Evolutionary conservation across 2,113 vertebrate genomes (phyloP).

Genomic region (Ptyas mucosa): DNA sequence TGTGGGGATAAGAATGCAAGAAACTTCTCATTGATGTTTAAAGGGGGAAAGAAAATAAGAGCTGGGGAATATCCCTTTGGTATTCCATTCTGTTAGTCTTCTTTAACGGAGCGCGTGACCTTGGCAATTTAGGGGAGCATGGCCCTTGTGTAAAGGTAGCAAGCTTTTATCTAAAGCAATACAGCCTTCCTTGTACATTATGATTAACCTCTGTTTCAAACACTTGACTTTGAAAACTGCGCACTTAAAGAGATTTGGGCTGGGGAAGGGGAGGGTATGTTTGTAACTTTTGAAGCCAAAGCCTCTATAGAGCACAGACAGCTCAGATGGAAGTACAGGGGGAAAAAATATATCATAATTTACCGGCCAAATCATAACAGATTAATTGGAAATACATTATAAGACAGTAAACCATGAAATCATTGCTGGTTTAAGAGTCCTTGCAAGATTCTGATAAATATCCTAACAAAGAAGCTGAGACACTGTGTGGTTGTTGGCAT

Average conservation of each 20-base stretch:
- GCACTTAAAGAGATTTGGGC: conserved; percentile 4
- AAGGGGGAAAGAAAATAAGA: not conserved
- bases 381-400: not conserved
- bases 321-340: not conserved
- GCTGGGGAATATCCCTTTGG: not conserved
- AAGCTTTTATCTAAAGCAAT: not conserved
- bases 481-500: not conserved
- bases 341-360: not conserved
- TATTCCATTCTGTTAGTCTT: conserved; percentile 37
- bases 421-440: not conserved
- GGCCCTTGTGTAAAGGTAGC: not conserved
- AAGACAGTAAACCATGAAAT: not conserved
- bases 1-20: conserved; percentile 5
- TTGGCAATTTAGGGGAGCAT: conserved; percentile 14
- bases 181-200: not conserved
- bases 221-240: conserved; percentile 1
- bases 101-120: conserved; percentile 1
- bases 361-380: not conserved
- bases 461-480: not conserved
- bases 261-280: not conserved
- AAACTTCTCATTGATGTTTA: conserved; percentile 31
- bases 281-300: not conserved
- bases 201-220: conserved; percentile 27
- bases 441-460: not conserved
- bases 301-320: not conserved